Base-by-base conservation (phyloP, 1,140 invertebrate genomes). In the Periplaneta americana region DNA sequence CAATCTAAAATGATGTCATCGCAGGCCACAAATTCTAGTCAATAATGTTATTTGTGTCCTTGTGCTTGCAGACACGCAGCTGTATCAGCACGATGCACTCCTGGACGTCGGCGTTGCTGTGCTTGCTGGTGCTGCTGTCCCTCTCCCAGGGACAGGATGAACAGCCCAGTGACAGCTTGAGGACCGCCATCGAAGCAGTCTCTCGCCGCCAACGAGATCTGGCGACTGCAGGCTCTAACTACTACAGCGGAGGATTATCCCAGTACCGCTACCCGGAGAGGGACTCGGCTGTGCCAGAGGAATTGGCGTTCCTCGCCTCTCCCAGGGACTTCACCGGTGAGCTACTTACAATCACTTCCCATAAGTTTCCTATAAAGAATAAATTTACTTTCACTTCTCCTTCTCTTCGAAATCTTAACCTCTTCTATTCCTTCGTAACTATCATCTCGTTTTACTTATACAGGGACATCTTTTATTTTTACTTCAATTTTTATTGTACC, bases 121-220 rank as follows among this genome's bases (percentile, higher is more conserved):
- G 48, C 48, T 6, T 66, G 0, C 28, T 66, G 10, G n/a, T 66
- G 22, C 6, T 5, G 4, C 0, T 66, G 5, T 66, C 48, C 6
- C 48, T 66, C 5, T n/a, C 48, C 48, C 2, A 66, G 2, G 48
- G 48, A 0, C 48, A 66, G 9, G 48, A 66, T 11, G 48, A 66
- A 2, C 48, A 77, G 6, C 75, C 75, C 1, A 74, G 17, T 34
- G 80, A 81, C 80, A 81, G 80, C 75, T 33, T 82, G 48, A 33
- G 34, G 28, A 34, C 22, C 17, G 81, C 81, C 8, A 34, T 82
- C 33, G 81, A 82, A 8, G 81, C 81, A 13, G 34, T 82, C 17
- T 66, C 78, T 9, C 77, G 81, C 9, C 81, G 81, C 28, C 81
- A 82, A 37, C 77, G 78, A 17, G 48, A 79, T 48, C 78, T 82